These are phyloP conservation scores for Campoplex capitator DNA, from an alignment of 2,888 invertebrate genomes.

Conservation along the genomic window DNA sequence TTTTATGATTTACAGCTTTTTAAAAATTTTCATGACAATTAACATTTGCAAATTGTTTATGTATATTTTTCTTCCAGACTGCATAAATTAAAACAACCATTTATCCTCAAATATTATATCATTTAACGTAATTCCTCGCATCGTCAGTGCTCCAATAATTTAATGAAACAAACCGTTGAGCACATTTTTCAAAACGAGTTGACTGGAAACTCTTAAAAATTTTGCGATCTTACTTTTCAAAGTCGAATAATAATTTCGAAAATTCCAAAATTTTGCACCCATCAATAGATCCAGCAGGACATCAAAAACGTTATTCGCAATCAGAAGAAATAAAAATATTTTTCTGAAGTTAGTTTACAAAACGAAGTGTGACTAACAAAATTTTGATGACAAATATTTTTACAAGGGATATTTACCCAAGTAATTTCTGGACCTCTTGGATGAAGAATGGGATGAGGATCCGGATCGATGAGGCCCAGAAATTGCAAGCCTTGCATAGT, in stretches of 20 bases:
- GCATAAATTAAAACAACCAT: too few species aligned
- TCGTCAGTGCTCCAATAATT: too few species aligned
- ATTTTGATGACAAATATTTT: not conserved
- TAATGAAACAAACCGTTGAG: too few species aligned
- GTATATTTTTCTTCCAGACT: not conserved
- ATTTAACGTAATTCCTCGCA: too few species aligned
- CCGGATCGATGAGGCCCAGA: conserved; percentile 94
- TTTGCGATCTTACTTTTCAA: too few species aligned
- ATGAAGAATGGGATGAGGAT: conserved; percentile 95
- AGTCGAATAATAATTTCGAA: too few species aligned
- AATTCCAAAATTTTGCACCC: too few species aligned
- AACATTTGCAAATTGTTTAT: not conserved
- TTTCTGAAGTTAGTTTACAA: not conserved
- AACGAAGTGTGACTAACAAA: not conserved
- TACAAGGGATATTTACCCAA: conserved; percentile 89
- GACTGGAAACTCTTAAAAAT: too few species aligned
- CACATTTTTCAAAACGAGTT: too few species aligned
- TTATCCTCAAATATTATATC: too few species aligned
- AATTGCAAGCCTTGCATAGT: conserved; percentile 94
- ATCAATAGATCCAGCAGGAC: too few species aligned
- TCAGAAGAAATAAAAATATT: not conserved
- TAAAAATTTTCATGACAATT: not conserved
- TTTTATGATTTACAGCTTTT: not conserved
- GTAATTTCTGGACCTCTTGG: conserved; percentile 97
- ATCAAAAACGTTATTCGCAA: too few species aligned